Evolutionary conservation across 2,888 invertebrate species (phyloP), one percentile per base, ranked within the genome.

Genomic region (Ectemnius cavifrons): DNA sequence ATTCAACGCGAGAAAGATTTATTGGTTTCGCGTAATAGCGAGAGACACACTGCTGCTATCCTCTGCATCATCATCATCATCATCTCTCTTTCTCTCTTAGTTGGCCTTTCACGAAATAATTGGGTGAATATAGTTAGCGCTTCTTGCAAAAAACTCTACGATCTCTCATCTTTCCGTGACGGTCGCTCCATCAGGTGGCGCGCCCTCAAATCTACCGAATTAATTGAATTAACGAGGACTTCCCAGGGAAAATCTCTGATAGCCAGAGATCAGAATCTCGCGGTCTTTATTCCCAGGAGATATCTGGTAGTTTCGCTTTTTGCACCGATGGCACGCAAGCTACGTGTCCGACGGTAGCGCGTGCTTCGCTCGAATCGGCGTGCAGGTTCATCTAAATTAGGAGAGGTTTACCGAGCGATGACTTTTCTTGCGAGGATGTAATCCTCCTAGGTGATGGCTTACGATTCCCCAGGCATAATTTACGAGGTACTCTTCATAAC

Each of bases 11-110:
- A 71, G 71, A 74, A 69, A 78, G 75, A 81, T 78, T 81, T 78
- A 81, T 81, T 70, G 73, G 78, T 80, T 78, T 78, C 73, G 56
- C 68, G 71, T 76, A 63, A 78, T 73, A 71, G 64, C 67, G 63
- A 75, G 63, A 75, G 63, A 67, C 27, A 8, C 20, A 23, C 13
- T n/a, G 20, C 23, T 23, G 23, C 23, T 23, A 23, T 3, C 23
- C 23, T 23, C 23, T 23, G 3, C 23, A 23, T 23, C 23, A 23
- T 23, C 28, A 47, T 57, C 60, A 37, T 20, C 16, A n/a, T n/a
- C n/a, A n/a, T 14, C 28, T 16, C 4, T 56, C 23, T 23, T 2
- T 23, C 23, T 23, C 23, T 23, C 23, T 23, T 23, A 23, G 23
- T 0, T 2, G 3, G 47, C 67, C 67, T 52, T 70, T 67, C 60